phyloP scores from a whole-genome alignment of 2,888 invertebrate genomes.

The Melinaea menophilus region DNA sequence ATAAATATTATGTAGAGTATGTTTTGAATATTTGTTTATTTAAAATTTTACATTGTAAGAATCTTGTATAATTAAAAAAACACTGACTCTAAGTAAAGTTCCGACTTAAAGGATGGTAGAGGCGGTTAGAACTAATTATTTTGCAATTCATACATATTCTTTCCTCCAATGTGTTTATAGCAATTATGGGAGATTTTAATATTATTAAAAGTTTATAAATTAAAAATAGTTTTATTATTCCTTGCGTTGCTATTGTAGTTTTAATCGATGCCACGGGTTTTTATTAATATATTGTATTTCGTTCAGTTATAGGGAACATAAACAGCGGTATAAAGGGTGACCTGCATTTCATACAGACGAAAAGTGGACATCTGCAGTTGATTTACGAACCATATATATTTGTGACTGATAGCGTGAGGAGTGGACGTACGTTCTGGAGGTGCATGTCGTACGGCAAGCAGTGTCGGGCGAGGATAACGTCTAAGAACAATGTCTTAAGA shows the following conservation, averaged over 20 bases:
- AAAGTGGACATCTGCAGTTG: slow-evolving; percentile 70
- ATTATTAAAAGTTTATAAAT: not conserved
- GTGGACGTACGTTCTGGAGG: slow-evolving; percentile 72
- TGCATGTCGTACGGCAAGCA: slow-evolving; percentile 73
- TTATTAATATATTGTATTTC: slow-evolving; percentile 18
- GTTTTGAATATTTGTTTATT: too few species aligned
- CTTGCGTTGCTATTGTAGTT: not conserved
- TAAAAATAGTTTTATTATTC: not conserved
- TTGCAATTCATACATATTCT: too few species aligned
- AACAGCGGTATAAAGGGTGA: slow-evolving; percentile 59
- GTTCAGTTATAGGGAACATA: slow-evolving; percentile 60
- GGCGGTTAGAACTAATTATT: too few species aligned
- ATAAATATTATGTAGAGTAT: too few species aligned
- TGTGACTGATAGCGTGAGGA: slow-evolving; percentile 72
- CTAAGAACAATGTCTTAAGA: slow-evolving; percentile 66
- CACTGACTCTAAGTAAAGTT: too few species aligned
- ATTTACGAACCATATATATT: slow-evolving; percentile 73
- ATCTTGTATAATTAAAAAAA: too few species aligned
- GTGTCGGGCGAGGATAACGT: slow-evolving; percentile 71
- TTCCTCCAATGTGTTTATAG: too few species aligned
- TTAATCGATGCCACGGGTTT: not conserved
- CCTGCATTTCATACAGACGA: slow-evolving; percentile 71
- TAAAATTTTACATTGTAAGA: too few species aligned
- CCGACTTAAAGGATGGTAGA: too few species aligned
- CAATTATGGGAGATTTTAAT: too few species aligned